A percentile compares a stretch with the other conserved stretches of the same genome.
Conservation (phyloP, 2,797 vertebrate species). For the Acanthurus tractus region DNA sequence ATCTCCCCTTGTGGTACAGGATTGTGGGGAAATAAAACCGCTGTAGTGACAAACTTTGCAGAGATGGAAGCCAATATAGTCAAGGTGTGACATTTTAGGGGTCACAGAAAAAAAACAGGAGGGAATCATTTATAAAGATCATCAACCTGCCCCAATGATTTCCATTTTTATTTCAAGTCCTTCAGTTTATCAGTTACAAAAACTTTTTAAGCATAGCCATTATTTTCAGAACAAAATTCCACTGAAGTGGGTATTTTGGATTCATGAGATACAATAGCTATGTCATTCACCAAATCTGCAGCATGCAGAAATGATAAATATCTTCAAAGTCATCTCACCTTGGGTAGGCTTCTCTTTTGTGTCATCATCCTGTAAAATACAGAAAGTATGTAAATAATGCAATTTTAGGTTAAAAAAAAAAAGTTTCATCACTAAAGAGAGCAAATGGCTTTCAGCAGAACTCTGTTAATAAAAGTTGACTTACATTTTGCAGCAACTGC, state of each 20-base stretch:
- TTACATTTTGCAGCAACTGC: constrained; percentile 81
- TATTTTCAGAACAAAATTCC: neutral
- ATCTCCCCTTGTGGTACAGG: too few species aligned
- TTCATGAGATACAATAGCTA: neutral
- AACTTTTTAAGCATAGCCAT: neutral
- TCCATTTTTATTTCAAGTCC: neutral
- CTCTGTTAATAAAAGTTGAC: constrained; percentile 18
- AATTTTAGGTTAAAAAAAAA: neutral
- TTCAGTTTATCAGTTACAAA: too few species aligned
- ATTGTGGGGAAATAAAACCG: too few species aligned
- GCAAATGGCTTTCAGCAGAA: neutral
- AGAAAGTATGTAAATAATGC: constrained; percentile 6
- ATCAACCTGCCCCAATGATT: neutral
- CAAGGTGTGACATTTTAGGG: too few species aligned
- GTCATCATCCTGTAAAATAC: constrained; percentile 80
- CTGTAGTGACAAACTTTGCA: too few species aligned
- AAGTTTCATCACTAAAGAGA: neutral
- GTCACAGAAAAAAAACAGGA: too few species aligned
- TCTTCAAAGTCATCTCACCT: constrained; percentile 68
- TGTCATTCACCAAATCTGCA: neutral
- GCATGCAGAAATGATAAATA: neutral
- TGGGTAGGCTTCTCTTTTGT: constrained; percentile 75
- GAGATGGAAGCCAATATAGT: too few species aligned
- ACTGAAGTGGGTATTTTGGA: neutral
- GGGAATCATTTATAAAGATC: neutral